phyloP scores from a whole-genome alignment of 1,140 invertebrate genomes.

The Condylostylus longicornis region DNA sequence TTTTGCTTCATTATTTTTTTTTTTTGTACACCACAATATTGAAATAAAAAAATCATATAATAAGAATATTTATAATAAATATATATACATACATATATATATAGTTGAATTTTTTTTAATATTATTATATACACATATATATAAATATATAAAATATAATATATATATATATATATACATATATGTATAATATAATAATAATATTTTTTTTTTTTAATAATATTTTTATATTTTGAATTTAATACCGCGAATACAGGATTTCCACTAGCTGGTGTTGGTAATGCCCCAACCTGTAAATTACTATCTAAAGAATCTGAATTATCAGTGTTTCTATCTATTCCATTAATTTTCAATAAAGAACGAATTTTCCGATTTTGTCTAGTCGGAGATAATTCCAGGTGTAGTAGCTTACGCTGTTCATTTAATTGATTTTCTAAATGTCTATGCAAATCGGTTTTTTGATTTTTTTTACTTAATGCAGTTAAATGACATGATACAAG shows the following conservation, averaged over 20 bases:
- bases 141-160: no score
- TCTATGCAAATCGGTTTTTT: slow-evolving; percentile 24
- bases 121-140: no score
- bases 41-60: no score
- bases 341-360: slow-evolving; percentile 31
- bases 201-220: no score
- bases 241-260: slow-evolving; percentile 32
- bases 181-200: no score
- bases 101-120: no score
- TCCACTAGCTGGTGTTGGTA: slow-evolving; percentile 32
- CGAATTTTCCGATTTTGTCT: slow-evolving; percentile 30
- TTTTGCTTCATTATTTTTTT: no score
- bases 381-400: slow-evolving; percentile 28
- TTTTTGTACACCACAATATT: no score
- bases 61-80: no score
- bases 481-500: slow-evolving; percentile 70
- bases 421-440: slow-evolving; percentile 32
- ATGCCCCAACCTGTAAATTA: slow-evolving; percentile 28
- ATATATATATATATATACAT: no score
- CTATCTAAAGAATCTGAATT: slow-evolving; percentile 12
- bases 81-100: no score
- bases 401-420: slow-evolving; percentile 30
- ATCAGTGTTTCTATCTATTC: slow-evolving; percentile 21
- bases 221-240: no score
- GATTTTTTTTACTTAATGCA: slow-evolving; percentile 33